A percentile compares a stretch with the other conserved stretches of the same genome.
Evolutionary conservation across 1,140 invertebrate species (phyloP).

Genomic region (Stegodyphus mimosarum): DNA sequence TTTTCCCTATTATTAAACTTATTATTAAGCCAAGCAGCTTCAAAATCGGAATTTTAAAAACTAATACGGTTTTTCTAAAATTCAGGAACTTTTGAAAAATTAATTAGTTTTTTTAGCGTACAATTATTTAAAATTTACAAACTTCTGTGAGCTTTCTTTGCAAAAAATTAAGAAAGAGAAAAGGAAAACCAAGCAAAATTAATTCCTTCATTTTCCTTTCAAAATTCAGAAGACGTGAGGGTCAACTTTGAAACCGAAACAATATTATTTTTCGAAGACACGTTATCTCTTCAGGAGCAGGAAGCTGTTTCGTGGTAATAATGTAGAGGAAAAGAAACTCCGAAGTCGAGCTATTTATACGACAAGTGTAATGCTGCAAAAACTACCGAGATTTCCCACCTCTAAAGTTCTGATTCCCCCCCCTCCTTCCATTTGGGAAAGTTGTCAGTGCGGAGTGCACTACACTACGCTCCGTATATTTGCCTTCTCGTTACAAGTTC

Average conservation of each 20-base stretch:
- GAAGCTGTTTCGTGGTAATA: background rate
- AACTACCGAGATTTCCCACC: slow-evolving; percentile 28
- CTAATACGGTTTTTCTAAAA: too few species aligned
- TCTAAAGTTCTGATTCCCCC: slow-evolving; percentile 17
- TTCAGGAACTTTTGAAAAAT: too few species aligned
- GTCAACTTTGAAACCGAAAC: background rate
- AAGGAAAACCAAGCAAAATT: background rate
- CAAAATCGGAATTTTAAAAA: too few species aligned
- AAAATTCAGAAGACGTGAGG: background rate
- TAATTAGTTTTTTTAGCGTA: too few species aligned
- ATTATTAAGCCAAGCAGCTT: too few species aligned
- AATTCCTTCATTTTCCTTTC: background rate
- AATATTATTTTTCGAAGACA: background rate
- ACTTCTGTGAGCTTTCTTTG: background rate
- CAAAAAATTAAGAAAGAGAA: background rate
- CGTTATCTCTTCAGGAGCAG: background rate
- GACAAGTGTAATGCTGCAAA: slow-evolving; percentile 24
- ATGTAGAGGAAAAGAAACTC: background rate
- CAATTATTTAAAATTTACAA: background rate
- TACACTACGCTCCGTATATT: background rate
- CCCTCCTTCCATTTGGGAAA: slow-evolving; percentile 19
- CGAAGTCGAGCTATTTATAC: slow-evolving; percentile 41
- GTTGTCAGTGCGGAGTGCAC: slow-evolving; percentile 14
- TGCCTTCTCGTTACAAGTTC: background rate
- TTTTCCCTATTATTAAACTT: too few species aligned